Base-by-base conservation (phyloP, 2,888 invertebrate genomes). In the Frankliniella intonsa region DNA sequence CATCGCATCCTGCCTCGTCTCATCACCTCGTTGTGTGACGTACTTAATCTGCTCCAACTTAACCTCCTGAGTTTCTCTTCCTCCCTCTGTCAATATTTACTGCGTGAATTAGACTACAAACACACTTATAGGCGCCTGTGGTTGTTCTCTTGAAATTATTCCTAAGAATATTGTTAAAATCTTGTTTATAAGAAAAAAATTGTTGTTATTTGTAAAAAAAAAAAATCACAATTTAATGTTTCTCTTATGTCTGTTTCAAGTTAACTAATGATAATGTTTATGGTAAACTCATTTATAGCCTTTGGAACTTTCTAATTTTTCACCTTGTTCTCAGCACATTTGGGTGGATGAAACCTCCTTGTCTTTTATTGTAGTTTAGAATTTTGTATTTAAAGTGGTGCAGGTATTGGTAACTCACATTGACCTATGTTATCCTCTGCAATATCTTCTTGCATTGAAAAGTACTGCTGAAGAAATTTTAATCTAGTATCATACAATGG, bases 241-340 rank as follows among this genome's bases (percentile, higher is more conserved):
- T 76, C 69, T 76, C 69, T 76, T 76, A 76, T 76, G 69, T 76
- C 69, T 76, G 69, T 76, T 76, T 76, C 69, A 76, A 76, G 69
- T 76, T 76, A 76, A 76, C 69, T 76, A 76, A 76, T 76, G 69
- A 76, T 76, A 76, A 76, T 76, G 69, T 76, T 76, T 76, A 76
- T 76, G 69, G 69, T 76, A 76, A 76, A 76, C 69, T 76, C 69
- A 76, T 76, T 76, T 76, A 76, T 76, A 76, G 69, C 69, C 69
- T 76, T 76, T 76, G 69, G 69, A 76, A 76, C 69, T 76, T 76
- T 76, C 69, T 76, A 76, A 76, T 76, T 76, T 76, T 76, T 76
- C 69, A 76, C 69, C 69, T 76, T 76, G 69, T 76, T 76, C 69
- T 76, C 69, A 76, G 69, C 69, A 76, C 69, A 76, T 76, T 76